Percentiles rank a stretch among this genome's conserved stretches.
Conservation (phyloP, 2,113 vertebrate genomes). For the Corvus cornix region DNA sequence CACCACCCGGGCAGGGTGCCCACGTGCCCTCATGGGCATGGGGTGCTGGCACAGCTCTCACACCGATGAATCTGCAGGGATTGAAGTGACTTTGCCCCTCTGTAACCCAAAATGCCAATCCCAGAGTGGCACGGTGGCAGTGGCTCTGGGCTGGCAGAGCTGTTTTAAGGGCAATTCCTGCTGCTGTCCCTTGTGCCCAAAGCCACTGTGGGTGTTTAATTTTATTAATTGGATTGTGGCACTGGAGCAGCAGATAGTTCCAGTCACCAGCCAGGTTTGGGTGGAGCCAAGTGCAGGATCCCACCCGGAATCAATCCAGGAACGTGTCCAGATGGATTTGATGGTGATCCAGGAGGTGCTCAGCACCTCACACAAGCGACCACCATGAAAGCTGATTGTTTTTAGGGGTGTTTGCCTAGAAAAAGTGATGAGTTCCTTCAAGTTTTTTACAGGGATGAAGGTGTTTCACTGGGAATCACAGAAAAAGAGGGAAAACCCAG, state of each 20-base stretch:
- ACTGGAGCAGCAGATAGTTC: neutral
- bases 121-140: neutral
- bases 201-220: neutral
- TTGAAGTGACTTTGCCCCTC: rapidly evolving
- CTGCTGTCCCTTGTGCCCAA: neutral
- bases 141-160: neutral
- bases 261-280: neutral
- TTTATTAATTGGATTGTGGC: neutral
- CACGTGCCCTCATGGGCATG: rapidly evolving
- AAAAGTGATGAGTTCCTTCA: neutral
- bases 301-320: too few species aligned
- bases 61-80: rapidly evolving
- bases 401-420: too few species aligned
- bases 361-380: neutral
- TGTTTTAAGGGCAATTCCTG: neutral
- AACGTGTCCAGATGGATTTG: too few species aligned
- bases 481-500: neutral
- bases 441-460: neutral
- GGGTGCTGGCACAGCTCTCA: neutral
- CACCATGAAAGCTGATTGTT: too few species aligned
- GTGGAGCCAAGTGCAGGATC: too few species aligned
- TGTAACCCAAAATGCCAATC: rapidly evolving
- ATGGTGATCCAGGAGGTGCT: neutral
- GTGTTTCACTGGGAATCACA: rapidly evolving
- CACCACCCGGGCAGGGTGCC: rapidly evolving